Base-by-base conservation (phyloP, 2,113 vertebrate genomes). In the Odocoileus hemionus region DNA sequence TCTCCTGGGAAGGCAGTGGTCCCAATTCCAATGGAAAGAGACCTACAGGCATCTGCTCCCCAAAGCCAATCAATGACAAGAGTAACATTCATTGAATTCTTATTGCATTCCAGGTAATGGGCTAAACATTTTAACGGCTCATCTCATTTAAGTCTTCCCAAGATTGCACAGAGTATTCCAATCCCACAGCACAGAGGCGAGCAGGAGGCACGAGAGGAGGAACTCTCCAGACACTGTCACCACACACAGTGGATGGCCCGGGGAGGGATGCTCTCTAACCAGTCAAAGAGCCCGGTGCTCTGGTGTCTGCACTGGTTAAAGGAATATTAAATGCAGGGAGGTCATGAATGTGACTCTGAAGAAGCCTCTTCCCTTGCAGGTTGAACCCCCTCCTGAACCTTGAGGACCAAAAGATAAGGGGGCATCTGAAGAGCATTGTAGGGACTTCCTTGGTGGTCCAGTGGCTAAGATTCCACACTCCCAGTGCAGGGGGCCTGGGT, bases 111-210 rank as follows among this genome's bases (percentile, higher is more conserved):
- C 33, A 43, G 87, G 36, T 64, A 83, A 95, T 55, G n/a, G 50
- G 80, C 61, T 92, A 86, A 96, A 58, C 33, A 30, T 94, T 87
- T 92, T 36, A 76, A 21, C 5, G n/a, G 45, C 58, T 80, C 45
- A 58, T 82, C 78, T 96, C 52, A 25, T 14, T 33, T 47, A 89
- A 84, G 57, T 92, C 89, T n/a, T 96, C 25, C 47, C 43, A 76
- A 50, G 52, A 52, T 36, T 9, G 15, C 67, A 10, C 39, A 13
- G 55, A 12, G 21, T 28, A 28, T 47, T 64, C 3, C 6, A 70
- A 54, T 47, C 54, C 76, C 78, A n/a, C 15, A 76, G 60, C 43
- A 43, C 60, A n/a, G 55, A 58, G 47, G 76, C 28, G 19, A 55
- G 30, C 16, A 2, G 4, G 21, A 82, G 80, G 52, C 23, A 4